A percentile compares a stretch with the other conserved stretches of the same genome.
Conservation (phyloP, 1,140 invertebrate genomes). For the Acyrthosiphon pisum region DNA sequence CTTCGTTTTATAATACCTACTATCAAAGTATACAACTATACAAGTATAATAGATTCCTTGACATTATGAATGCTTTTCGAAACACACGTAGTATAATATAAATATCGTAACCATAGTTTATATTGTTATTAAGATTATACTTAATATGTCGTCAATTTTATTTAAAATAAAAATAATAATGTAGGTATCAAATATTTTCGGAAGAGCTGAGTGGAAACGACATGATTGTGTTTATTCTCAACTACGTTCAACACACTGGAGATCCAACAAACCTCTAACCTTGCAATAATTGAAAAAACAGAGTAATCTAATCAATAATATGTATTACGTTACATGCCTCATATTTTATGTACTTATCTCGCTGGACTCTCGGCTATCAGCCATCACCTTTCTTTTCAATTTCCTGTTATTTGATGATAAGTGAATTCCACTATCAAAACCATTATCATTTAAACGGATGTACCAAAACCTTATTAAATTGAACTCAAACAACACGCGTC, state of each 20-base stretch:
- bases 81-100: background rate
- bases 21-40: too few species aligned
- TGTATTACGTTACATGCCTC: background rate
- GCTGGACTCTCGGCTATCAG: background rate
- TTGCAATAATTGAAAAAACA: background rate
- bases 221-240: background rate
- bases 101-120: background rate
- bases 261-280: background rate
- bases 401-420: background rate
- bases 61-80: background rate
- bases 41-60: background rate
- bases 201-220: background rate
- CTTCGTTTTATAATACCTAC: background rate
- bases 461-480: background rate
- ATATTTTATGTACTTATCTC: background rate
- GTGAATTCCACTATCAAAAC: background rate
- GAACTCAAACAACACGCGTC: background rate
- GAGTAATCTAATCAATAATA: background rate
- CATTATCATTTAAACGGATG: background rate
- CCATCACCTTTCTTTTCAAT: background rate
- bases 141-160: background rate
- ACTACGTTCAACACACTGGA: background rate
- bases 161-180: background rate
- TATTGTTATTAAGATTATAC: background rate
- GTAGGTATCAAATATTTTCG: background rate